These are phyloP conservation scores for Hippoglossus stenolepis DNA, from an alignment of 2,113 vertebrate species.

Conservation along the genomic window DNA sequence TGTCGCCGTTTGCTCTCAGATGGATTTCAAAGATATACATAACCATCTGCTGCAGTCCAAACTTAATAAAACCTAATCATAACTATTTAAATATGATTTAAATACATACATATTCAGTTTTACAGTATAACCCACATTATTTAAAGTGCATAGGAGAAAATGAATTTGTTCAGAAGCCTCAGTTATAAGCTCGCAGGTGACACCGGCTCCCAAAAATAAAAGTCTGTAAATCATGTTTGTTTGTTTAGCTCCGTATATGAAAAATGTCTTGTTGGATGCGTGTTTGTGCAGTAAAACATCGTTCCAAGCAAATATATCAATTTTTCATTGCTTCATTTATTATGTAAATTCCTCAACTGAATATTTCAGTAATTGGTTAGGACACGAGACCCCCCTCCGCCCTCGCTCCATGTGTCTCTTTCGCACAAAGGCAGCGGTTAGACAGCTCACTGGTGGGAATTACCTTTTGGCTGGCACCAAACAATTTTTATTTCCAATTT, in stretches of 20 bases:
- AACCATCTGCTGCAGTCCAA: conserved; percentile 11
- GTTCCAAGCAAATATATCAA: conserved; percentile 76
- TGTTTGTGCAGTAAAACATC: conserved; percentile 71
- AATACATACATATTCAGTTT: too few species aligned
- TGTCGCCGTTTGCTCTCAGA: conserved; percentile 10
- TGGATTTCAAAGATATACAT: conserved; percentile 24
- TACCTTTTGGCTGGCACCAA: conserved; percentile 80
- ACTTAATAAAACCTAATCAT: background rate
- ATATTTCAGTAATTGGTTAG: conserved; percentile 80
- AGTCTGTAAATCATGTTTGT: conserved; percentile 5
- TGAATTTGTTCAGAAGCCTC: background rate
- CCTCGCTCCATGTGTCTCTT: conserved; percentile 77
- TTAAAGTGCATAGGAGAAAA: background rate
- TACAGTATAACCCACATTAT: background rate
- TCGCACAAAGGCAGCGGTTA: conserved; percentile 73
- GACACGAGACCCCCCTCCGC: conserved; percentile 63
- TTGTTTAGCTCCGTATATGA: conserved; percentile 26
- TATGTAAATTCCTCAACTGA: conserved; percentile 82
- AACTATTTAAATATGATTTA: background rate
- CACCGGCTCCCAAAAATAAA: background rate
- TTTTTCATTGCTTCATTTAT: conserved; percentile 82
- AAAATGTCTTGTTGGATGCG: conserved; percentile 47
- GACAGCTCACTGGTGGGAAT: conserved; percentile 84
- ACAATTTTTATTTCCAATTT: conserved; percentile 82
- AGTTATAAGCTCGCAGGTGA: background rate